Percentiles rank a stretch among this genome's conserved stretches.
These are phyloP conservation scores for Nasonovia ribisnigri DNA, from an alignment of 2,888 invertebrate species.

Conservation along the genomic window DNA sequence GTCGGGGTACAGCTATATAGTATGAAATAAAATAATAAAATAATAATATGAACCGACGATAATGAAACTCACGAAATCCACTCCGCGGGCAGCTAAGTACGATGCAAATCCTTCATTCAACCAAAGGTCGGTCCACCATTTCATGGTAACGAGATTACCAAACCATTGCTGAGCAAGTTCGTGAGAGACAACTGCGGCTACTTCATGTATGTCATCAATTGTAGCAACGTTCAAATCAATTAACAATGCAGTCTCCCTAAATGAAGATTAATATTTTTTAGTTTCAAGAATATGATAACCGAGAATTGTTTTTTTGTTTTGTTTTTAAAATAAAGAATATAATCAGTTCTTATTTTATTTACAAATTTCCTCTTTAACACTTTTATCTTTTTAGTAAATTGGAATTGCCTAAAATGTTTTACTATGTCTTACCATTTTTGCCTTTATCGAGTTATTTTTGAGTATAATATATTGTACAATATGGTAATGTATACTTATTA, in stretches of 20 bases:
- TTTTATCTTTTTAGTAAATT: no score
- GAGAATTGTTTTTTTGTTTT: no score
- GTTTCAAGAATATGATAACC: neutral
- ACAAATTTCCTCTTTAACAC: no score
- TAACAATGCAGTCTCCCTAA: slow-evolving; percentile 71
- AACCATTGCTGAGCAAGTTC: slow-evolving; percentile 85
- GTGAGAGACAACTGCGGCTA: slow-evolving; percentile 79
- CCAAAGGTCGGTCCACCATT: slow-evolving; percentile 87
- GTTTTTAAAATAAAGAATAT: neutral
- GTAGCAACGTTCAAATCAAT: slow-evolving; percentile 69
- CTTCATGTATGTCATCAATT: slow-evolving; percentile 72
- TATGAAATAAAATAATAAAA: slow-evolving; percentile 40
- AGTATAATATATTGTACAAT: no score
- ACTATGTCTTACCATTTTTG: no score
- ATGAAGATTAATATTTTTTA: slow-evolving; percentile 27
- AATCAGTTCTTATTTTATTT: neutral
- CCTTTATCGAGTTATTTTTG: no score
- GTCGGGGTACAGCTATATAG: slow-evolving; percentile 73
- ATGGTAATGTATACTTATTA: no score
- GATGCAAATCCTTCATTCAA: slow-evolving; percentile 84
- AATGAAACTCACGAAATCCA: slow-evolving; percentile 69
- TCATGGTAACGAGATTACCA: slow-evolving; percentile 86
- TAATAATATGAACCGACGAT: neutral
- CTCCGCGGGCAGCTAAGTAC: slow-evolving; percentile 75
- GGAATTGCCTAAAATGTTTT: no score